Conservation (phyloP, 2,797 vertebrate genomes). For the Arvicola amphibius region DNA sequence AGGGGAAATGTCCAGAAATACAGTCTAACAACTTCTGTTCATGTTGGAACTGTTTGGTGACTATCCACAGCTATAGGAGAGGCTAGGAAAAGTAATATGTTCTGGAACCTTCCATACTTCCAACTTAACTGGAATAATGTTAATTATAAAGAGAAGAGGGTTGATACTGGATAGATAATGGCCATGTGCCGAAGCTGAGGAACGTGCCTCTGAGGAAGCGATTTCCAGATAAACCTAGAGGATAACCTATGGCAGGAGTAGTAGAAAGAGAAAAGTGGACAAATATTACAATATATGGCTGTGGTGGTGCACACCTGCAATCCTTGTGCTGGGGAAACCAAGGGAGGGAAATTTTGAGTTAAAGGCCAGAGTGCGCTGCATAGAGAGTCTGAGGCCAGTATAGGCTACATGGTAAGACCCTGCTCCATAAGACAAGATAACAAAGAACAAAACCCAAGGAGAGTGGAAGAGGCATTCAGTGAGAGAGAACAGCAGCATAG, state of each 20-base stretch:
- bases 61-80: not conserved
- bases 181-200: not conserved
- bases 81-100: constrained; percentile 12
- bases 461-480: not conserved
- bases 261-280: not conserved
- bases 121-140: not conserved
- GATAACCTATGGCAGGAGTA: not conserved
- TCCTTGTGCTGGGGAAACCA: not conserved
- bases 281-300: not conserved
- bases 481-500: not conserved
- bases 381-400: not conserved
- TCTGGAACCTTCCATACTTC: not conserved
- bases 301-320: not conserved
- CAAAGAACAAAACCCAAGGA: not conserved
- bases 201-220: constrained; percentile 1
- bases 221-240: not conserved
- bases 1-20: constrained; percentile 28
- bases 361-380: not conserved
- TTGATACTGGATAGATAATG: not conserved
- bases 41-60: not conserved
- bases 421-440: not conserved
- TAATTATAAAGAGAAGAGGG: not conserved
- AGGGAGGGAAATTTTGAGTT: not conserved
- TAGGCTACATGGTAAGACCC: not conserved
- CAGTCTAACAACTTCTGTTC: constrained; percentile 26